Evolutionary conservation across 1,140 invertebrate genomes (phyloP).

Genomic region (Reticulitermes speratus): DNA sequence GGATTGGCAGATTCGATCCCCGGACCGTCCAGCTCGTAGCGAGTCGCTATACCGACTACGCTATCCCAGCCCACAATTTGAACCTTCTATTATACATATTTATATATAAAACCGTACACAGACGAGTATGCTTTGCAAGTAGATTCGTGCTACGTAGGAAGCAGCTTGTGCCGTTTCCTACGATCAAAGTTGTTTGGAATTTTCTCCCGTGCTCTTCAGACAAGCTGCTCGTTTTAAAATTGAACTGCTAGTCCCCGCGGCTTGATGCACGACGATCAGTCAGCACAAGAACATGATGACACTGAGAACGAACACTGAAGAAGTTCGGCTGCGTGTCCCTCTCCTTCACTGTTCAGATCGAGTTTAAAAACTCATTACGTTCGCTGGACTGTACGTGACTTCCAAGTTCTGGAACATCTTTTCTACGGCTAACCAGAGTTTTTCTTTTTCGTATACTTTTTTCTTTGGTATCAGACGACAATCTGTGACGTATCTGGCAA

Average conservation of each 20-base stretch:
- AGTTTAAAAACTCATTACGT: background rate
- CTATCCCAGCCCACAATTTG: no score
- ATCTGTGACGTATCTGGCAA: background rate
- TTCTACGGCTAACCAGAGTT: background rate
- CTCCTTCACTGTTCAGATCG: background rate
- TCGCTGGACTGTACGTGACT: constrained; percentile 1
- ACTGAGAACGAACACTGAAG: background rate
- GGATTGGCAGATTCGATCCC: no score
- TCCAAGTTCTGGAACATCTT: background rate
- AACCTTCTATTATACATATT: no score
- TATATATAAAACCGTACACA: no score
- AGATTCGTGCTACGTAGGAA: no score
- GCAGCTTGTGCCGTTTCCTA: no score
- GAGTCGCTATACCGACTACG: no score
- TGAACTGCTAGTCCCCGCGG: background rate
- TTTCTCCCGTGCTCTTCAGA: background rate
- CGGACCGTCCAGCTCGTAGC: no score
- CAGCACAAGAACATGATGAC: background rate
- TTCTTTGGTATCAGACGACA: background rate
- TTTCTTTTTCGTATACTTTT: background rate
- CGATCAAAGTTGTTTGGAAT: background rate
- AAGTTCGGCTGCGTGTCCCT: background rate
- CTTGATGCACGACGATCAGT: background rate
- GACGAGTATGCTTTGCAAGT: no score
- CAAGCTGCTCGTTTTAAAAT: background rate